A percentile compares a stretch with the other conserved stretches of the same genome.
Evolutionary conservation across 1,140 invertebrate species (phyloP).

Genomic region (Aphaenogaster ashmeadi): DNA sequence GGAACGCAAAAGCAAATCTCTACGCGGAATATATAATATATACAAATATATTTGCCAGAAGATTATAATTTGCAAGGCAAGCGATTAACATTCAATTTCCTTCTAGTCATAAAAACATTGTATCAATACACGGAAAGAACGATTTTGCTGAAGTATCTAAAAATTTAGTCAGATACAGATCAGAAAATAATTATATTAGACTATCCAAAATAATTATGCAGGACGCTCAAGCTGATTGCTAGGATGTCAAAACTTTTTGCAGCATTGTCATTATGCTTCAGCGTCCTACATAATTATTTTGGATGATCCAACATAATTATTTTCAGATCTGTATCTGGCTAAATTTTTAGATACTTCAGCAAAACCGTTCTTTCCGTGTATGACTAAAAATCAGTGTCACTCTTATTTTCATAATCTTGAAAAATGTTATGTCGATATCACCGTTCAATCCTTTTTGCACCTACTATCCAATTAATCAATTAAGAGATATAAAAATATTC

Average conservation of each 20-base stretch:
- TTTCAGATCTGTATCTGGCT: too few species aligned
- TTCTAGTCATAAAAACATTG: neutral
- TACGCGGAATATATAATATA: neutral
- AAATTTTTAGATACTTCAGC: too few species aligned
- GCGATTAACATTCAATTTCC: neutral
- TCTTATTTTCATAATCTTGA: neutral
- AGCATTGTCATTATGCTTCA: too few species aligned
- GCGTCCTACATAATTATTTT: too few species aligned
- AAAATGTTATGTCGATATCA: neutral
- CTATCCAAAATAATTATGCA: too few species aligned
- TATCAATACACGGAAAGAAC: neutral
- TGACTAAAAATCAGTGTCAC: neutral
- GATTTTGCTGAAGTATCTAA: too few species aligned
- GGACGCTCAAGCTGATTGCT: too few species aligned
- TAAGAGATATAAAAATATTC: conserved; percentile 19
- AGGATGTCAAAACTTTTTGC: too few species aligned
- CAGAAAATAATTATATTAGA: too few species aligned
- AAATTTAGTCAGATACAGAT: too few species aligned
- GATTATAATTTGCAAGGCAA: neutral
- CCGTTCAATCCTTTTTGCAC: neutral
- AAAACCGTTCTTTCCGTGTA: too few species aligned
- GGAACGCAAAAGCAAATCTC: neutral
- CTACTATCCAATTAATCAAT: neutral
- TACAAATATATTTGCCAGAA: neutral
- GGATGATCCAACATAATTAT: too few species aligned